A percentile compares a stretch with the other conserved stretches of the same genome.
Evolutionary conservation across 2,113 vertebrate genomes (phyloP).

Genomic region (Pollimyrus isidori): DNA sequence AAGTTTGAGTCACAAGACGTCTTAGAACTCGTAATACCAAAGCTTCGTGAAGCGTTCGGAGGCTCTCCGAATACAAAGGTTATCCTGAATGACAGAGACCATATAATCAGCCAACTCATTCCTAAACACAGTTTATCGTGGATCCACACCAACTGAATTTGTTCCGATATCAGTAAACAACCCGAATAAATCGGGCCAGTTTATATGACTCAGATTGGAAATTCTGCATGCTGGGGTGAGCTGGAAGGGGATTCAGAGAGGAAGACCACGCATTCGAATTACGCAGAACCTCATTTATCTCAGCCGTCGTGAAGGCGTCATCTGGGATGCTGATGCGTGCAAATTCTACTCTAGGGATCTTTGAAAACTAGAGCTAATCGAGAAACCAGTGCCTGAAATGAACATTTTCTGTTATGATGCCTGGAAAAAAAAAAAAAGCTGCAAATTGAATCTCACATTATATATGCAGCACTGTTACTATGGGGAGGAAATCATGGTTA

Average conservation of each 20-base stretch:
- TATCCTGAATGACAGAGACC: neutral
- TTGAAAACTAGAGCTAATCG: neutral
- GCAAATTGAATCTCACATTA: neutral
- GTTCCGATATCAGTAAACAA: neutral
- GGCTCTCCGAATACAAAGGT: neutral
- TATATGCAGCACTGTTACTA: neutral
- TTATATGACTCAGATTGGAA: neutral
- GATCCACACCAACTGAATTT: neutral
- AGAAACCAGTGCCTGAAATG: neutral
- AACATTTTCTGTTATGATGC: neutral
- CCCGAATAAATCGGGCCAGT: neutral
- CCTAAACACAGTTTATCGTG: neutral
- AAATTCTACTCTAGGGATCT: neutral
- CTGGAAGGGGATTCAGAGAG: neutral
- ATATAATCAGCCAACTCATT: neutral
- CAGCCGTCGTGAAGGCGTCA: neutral
- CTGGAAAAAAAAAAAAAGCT: neutral
- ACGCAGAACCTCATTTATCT: neutral
- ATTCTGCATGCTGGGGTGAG: neutral
- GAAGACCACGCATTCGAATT: neutral
- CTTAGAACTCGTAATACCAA: neutral
- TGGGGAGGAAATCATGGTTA: neutral
- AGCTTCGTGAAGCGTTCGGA: neutral
- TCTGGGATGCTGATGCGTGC: neutral
- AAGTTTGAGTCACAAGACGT: neutral